Evolutionary conservation across 2,888 invertebrate species (phyloP), one percentile per base, ranked within the genome.

Genomic region (Dendrolimus houi): DNA sequence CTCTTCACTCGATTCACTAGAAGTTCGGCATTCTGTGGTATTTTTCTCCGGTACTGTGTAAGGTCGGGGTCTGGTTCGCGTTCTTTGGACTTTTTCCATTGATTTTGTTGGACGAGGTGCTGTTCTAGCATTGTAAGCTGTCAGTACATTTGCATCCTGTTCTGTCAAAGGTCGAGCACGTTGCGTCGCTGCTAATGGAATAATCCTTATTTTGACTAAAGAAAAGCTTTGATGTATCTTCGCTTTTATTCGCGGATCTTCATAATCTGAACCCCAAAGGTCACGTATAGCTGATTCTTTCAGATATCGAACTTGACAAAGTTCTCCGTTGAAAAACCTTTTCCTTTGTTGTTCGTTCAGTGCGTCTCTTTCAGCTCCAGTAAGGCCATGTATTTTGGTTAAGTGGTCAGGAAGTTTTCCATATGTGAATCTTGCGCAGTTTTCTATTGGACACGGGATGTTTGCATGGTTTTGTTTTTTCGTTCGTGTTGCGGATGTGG

Each of bases 391-490:
- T 57, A 90, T 85, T 61, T 91, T 91, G 7, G 91, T 91, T 29
- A 91, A 79, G 58, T 91, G 91, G 64, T 91, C 91, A 0, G 91
- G 91, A 0, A 91, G 77, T 61, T 91, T 91, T 8, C 91, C 91
- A 66, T 91, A 91, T 1, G 91, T 91, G 67, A 91, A 91, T 59
- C 91, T 72, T 40, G 88, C 91, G 66, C 91, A 91, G 70, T 91
- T 90, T 70, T 91, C 91, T 52, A 91, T 91, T 1, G 91, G 91
- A 57, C 91, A 91, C 0, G 91, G 91, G 41, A 91, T 91, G 69
- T 91, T 91, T 0, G 91, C 91, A 62, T 91, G 91, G 65, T 91
- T 91, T 64, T 91, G 91, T 68, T 91, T 91, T 62, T 91, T 91
- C 1, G 91, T 80, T n/a, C 91, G 83, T 3, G 79, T 71, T 17